These are phyloP conservation scores for Bursaphelenchus mucronatus DNA, from an alignment of 1,140 invertebrate species.

Conservation along the genomic window DNA sequence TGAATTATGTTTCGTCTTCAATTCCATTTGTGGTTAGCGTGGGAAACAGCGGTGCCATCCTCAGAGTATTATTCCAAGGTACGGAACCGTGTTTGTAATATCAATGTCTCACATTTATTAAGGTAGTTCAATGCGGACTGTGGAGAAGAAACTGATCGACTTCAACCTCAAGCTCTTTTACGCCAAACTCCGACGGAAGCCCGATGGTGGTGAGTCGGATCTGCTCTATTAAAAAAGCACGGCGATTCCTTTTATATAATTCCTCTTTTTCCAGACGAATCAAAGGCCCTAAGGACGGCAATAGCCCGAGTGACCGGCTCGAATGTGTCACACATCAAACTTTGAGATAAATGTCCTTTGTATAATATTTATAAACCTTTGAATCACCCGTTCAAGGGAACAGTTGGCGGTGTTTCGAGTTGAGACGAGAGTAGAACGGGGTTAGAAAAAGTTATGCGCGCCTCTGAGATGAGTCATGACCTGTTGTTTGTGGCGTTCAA, in stretches of 20 bases:
- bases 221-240: background rate
- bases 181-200: conserved; percentile 22
- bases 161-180: conserved; percentile 18
- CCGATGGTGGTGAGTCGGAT: background rate
- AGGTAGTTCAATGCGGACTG: conserved; percentile 24
- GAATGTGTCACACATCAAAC: conserved; percentile 6
- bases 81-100: background rate
- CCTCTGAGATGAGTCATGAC: no score
- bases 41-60: conserved; percentile 15
- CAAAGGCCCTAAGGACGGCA: background rate
- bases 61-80: conserved; percentile 23
- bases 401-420: no score
- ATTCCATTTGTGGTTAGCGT: conserved; percentile 19
- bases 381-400: no score
- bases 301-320: conserved; percentile 16
- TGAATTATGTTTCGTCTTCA: conserved; percentile 15
- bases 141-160: conserved; percentile 23
- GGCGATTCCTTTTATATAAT: background rate
- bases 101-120: conserved; percentile 14
- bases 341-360: background rate
- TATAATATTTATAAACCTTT: no score
- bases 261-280: conserved; percentile 10
- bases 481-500: no score
- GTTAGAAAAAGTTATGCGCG: no score
- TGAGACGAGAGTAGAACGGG: no score